Evolutionary conservation across 2,797 vertebrate species (phyloP).

Genomic region (Scyliorhinus canicula): DNA sequence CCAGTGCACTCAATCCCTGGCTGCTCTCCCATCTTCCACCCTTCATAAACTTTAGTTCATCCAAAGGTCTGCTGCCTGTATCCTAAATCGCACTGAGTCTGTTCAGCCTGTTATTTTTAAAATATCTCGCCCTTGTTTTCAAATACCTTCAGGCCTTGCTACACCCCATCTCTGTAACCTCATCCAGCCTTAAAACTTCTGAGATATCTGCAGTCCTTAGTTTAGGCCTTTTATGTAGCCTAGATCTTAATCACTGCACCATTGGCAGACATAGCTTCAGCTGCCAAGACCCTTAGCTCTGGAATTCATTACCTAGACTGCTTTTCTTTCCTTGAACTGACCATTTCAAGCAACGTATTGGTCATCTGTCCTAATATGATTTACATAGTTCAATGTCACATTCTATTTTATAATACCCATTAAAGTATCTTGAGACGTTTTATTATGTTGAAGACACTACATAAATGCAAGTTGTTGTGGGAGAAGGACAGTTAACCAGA

Average conservation of each 20-base stretch:
- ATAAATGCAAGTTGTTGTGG: too few relatives aligned
- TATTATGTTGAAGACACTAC: not conserved
- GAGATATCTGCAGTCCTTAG: not conserved
- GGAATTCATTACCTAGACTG: not conserved
- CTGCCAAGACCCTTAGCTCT: too few relatives aligned
- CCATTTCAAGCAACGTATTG: not conserved
- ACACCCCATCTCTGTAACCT: too few relatives aligned
- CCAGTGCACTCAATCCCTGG: too few relatives aligned
- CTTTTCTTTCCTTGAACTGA: not conserved
- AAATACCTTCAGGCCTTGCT: not conserved
- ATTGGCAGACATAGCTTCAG: too few relatives aligned
- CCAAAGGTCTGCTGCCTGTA: not conserved
- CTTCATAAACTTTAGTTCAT: too few relatives aligned
- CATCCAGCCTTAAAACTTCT: not conserved
- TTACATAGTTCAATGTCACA: not conserved
- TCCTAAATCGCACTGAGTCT: not conserved
- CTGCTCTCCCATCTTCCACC: too few relatives aligned
- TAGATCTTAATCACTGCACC: not conserved
- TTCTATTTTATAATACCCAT: not conserved
- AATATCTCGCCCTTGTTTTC: not conserved
- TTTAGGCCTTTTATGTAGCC: not conserved
- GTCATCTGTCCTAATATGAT: not conserved
- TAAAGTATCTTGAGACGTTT: not conserved
- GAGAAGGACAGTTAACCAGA: too few relatives aligned
- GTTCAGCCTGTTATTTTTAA: too few relatives aligned